Percentiles rank a stretch among this genome's conserved stretches.
phyloP scores from a whole-genome alignment of 1,140 invertebrate species.

The Phenacoccus solenopsis region DNA sequence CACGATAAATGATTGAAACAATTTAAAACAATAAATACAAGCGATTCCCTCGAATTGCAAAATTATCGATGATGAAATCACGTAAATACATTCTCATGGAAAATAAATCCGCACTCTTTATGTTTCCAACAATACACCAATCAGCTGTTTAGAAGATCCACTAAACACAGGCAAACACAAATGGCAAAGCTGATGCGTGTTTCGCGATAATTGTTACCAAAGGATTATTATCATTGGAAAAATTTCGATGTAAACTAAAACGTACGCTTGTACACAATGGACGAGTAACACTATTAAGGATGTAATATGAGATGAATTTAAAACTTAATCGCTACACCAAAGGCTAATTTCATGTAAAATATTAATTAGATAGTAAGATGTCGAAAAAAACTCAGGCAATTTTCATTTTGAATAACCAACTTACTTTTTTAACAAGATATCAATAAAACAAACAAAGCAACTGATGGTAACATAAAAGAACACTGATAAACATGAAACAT shows the following conservation, averaged over 20 bases:
- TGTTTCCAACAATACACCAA: too few species aligned
- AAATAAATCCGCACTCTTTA: too few species aligned
- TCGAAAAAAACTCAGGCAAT: neutral
- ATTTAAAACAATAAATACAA: too few species aligned
- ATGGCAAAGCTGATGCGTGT: too few species aligned
- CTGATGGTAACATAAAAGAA: conserved; percentile 9
- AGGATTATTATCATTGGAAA: too few species aligned
- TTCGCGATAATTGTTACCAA: too few species aligned
- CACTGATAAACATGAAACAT: conserved; percentile 12
- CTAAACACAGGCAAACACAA: too few species aligned
- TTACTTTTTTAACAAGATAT: conserved; percentile 6
- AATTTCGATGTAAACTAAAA: neutral
- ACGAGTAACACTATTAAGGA: neutral
- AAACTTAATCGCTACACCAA: neutral
- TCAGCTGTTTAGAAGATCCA: too few species aligned
- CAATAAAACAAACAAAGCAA: conserved; percentile 10
- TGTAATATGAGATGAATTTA: neutral
- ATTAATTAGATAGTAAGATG: neutral
- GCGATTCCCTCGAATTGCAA: too few species aligned
- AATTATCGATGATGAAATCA: too few species aligned
- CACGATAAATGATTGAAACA: too few species aligned
- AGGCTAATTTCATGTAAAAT: neutral
- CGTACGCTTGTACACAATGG: neutral
- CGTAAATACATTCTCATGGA: too few species aligned
- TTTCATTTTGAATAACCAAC: neutral